Percentiles rank a stretch among this genome's conserved stretches.
phyloP scores from a whole-genome alignment of 1,140 invertebrate genomes.

The Drosophila varians region DNA sequence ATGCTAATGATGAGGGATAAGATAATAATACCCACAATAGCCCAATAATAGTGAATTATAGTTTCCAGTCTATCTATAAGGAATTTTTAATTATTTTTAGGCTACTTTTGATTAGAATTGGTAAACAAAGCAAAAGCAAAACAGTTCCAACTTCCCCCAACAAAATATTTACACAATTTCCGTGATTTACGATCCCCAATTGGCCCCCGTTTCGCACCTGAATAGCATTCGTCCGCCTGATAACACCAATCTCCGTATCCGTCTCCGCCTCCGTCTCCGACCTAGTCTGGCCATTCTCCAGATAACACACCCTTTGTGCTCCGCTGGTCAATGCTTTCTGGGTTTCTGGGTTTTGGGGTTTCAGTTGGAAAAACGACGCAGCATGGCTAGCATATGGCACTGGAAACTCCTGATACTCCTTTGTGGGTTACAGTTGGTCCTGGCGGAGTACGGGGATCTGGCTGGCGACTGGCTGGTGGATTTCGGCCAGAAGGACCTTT shows the following conservation, averaged over 20 bases:
- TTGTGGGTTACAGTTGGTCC: neutral
- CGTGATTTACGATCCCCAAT: slow-evolving; percentile 20
- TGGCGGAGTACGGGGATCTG: slow-evolving; percentile 44
- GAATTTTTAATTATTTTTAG: too few relatives aligned
- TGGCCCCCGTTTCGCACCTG: slow-evolving; percentile 9
- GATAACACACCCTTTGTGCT: slow-evolving; percentile 26
- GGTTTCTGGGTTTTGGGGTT: neutral
- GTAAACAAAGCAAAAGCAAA: too few relatives aligned
- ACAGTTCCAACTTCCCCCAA: neutral
- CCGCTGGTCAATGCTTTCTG: neutral
- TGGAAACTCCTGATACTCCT: neutral
- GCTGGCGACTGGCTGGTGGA: slow-evolving; percentile 50
- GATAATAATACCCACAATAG: too few relatives aligned
- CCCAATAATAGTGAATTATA: too few relatives aligned
- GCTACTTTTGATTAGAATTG: too few relatives aligned
- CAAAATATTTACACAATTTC: neutral
- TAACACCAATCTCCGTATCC: slow-evolving; percentile 13
- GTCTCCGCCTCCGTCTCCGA: slow-evolving; percentile 5
- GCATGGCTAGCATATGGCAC: slow-evolving; percentile 7
- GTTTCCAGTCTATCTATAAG: too few relatives aligned
- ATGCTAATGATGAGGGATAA: too few relatives aligned
- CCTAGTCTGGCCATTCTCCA: neutral
- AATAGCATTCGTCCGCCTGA: slow-evolving; percentile 6
- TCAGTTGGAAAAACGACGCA: slow-evolving; percentile 30
- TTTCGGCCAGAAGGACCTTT: slow-evolving; percentile 13